phyloP scores from a whole-genome alignment of 1,140 invertebrate genomes.

The Dysdera silvatica region DNA sequence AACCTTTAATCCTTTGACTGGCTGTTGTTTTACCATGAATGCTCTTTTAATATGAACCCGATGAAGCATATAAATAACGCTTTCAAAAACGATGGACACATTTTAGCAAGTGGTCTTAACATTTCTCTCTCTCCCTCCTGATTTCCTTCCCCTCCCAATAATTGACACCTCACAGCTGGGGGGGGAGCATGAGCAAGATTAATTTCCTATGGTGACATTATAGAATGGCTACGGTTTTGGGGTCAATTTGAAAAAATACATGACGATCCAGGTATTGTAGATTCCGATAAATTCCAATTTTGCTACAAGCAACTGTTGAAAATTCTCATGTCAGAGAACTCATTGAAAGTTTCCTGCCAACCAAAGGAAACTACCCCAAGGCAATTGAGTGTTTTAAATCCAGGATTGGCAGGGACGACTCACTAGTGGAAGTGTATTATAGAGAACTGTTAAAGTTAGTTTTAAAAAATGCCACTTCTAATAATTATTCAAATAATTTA shows the following conservation, averaged over 20 bases:
- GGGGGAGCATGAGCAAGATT: too few species aligned
- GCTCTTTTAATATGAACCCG: too few species aligned
- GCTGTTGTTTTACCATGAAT: too few species aligned
- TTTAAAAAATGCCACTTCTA: neutral
- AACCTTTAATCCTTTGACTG: too few species aligned
- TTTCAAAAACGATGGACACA: too few species aligned
- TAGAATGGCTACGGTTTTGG: conserved; percentile 39
- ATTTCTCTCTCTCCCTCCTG: too few species aligned
- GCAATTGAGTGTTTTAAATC: conserved; percentile 27
- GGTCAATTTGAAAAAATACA: conserved; percentile 37
- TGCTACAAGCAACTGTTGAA: conserved; percentile 20
- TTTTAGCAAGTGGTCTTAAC: too few species aligned
- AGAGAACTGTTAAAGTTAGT: conserved; percentile 25
- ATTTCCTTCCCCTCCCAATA: too few species aligned
- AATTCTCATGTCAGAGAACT: conserved; percentile 15
- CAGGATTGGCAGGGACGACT: conserved; percentile 27
- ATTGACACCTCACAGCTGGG: too few species aligned
- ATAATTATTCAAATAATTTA: neutral
- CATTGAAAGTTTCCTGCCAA: conserved; percentile 26
- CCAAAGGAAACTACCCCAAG: conserved; percentile 29
- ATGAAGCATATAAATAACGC: too few species aligned
- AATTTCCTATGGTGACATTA: conserved; percentile 34
- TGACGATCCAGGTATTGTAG: conserved; percentile 30
- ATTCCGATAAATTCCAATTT: conserved; percentile 36
- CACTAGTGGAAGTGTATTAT: conserved; percentile 30